A percentile compares a stretch with the other conserved stretches of the same genome.
These are phyloP conservation scores for Hippoglossus stenolepis DNA, from an alignment of 2,113 vertebrate genomes.

Conservation along the genomic window DNA sequence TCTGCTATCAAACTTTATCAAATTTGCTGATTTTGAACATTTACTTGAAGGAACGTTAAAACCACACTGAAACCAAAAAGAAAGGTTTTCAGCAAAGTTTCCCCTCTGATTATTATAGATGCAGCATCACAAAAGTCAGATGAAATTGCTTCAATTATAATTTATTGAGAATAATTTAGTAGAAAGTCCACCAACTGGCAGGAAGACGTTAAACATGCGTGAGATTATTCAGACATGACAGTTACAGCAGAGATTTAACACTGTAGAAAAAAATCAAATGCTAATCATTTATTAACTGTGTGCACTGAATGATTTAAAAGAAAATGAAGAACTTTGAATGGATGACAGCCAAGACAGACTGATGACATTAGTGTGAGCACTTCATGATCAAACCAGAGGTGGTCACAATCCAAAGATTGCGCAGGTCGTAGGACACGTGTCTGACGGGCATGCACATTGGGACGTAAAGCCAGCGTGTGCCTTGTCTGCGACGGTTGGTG, in stretches of 20 bases:
- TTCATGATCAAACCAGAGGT: background rate
- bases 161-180: slow-evolving; percentile 3
- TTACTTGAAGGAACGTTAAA: too few species aligned
- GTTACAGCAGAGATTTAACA: background rate
- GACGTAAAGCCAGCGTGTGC: accelerated
- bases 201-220: background rate
- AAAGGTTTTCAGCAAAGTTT: too few species aligned
- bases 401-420: slow-evolving; percentile 10
- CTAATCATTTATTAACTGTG: background rate
- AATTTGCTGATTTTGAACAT: too few species aligned
- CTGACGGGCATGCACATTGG: slow-evolving; percentile 1
- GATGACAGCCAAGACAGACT: background rate
- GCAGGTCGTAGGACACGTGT: slow-evolving; percentile 31
- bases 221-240: too few species aligned
- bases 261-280: background rate
- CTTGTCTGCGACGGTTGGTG: background rate
- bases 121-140: background rate
- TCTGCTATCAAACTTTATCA: too few species aligned
- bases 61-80: too few species aligned
- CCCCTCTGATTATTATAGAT: too few species aligned
- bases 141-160: background rate
- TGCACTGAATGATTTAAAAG: background rate
- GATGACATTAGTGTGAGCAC: slow-evolving; percentile 6
- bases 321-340: background rate
- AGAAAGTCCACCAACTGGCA: background rate